Conservation (phyloP, 2,888 invertebrate genomes). For the Hypomecis atomaria region DNA sequence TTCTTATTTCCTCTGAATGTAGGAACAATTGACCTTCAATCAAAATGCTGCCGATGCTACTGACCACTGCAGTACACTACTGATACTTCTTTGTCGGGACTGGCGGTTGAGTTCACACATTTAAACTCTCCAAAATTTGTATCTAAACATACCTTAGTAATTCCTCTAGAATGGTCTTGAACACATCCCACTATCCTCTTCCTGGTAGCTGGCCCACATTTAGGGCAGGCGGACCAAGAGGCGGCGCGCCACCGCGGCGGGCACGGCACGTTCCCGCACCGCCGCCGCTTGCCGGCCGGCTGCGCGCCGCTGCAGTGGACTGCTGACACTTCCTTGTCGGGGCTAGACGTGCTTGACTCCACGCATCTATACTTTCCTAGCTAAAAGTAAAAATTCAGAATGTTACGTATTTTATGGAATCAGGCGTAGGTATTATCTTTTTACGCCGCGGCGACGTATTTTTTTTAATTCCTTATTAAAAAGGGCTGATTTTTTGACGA, state of each 20-base stretch:
- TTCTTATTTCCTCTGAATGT: too few species aligned
- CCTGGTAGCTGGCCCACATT: conserved; percentile 90
- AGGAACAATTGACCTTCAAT: too few species aligned
- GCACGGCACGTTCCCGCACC: conserved; percentile 92
- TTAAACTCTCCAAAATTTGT: not conserved
- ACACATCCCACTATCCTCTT: conserved; percentile 90
- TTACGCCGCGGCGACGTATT: too few species aligned
- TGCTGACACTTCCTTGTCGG: conserved; percentile 85
- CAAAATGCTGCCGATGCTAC: too few species aligned
- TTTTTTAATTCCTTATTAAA: too few species aligned
- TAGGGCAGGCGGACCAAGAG: conserved; percentile 91
- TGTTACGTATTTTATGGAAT: not conserved
- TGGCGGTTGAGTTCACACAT: too few species aligned
- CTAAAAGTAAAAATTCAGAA: conserved; percentile 67
- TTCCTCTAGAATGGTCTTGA: conserved; percentile 81
- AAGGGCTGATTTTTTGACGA: too few species aligned
- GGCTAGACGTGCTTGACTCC: conserved; percentile 81
- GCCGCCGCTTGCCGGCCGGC: conserved; percentile 84
- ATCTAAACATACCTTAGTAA: conserved; percentile 65
- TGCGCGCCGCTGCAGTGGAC: conserved; percentile 84
- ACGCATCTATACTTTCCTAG: conserved; percentile 89
- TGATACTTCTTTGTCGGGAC: too few species aligned
- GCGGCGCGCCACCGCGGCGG: conserved; percentile 92
- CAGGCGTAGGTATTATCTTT: too few species aligned
- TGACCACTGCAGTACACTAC: too few species aligned